Base-by-base conservation (phyloP, 2,797 vertebrate species). In the Neosilurus mollespiculum region DNA sequence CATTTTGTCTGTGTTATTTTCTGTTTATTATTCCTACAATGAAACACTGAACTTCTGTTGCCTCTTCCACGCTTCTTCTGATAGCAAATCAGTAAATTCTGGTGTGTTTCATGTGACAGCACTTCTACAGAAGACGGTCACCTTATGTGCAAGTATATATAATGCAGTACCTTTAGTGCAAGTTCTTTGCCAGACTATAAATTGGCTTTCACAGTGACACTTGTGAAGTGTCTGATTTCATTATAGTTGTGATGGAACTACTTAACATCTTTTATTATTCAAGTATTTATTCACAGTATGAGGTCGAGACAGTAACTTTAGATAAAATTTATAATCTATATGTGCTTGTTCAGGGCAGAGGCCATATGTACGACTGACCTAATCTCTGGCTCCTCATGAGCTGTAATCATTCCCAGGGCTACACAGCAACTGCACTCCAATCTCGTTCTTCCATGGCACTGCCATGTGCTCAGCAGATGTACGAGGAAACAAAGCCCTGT, bases 381-480 rank as follows among this genome's bases (percentile, higher is more conserved):
- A 58, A 87, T 87, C 83, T 80, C 30, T 78, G 71, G 72, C 87
- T 87, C 87, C 86, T 78, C 80, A 26, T 83, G 82, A 71, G 78
- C 85, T 84, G 78, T 91, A 91, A 93, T 91, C 87, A 92, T 81
- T 77, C 86, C 85, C 89, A 91, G 88, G 79, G 69, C 20, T 82
- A 83, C 73, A 83, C 58, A 43, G 34, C 72, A 22, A 66, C 66
- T 59, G 15, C 62, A 83, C 81, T 78, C 84, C 80, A 72, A 78
- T 75, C 72, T 77, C 72, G 65, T 80, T 81, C 87, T 83, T 76
- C 83, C 77, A 51, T 82, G 83, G 87, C 85, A 84, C 59, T 72
- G 83, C 82, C 92, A 94, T 93, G 89, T 94, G 93, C 84, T 89
- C 79, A 70, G 87, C 93, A 94, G 91, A 93, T 93, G 93, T 92